A percentile compares a stretch with the other conserved stretches of the same genome.
phyloP scores from a whole-genome alignment of 92 coral and sea anemone species.

The Phenganax subtilis region DNA sequence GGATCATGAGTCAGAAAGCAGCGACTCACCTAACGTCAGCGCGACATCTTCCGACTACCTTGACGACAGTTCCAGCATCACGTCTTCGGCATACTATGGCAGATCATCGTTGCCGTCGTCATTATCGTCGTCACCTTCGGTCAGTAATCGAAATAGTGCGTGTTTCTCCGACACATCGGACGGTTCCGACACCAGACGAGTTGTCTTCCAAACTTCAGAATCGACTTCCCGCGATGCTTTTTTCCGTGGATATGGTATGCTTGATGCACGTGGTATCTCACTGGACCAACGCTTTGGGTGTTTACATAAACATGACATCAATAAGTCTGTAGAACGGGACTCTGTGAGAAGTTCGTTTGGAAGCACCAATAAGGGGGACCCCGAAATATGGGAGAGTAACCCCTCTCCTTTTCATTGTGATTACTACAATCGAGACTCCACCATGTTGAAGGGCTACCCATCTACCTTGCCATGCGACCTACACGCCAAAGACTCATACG shows the following conservation, averaged over 20 bases:
- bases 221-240: not conserved
- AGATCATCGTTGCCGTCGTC: conserved; percentile 35
- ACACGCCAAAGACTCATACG: not conserved
- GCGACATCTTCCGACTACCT: conserved; percentile 36
- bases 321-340: not conserved
- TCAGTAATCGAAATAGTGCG: conserved; percentile 37
- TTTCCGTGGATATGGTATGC: not conserved
- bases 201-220: conserved; percentile 25
- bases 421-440: too few species aligned
- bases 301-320: not conserved
- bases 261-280: conserved; percentile 3
- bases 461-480: too few species aligned
- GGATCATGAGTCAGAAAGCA: conserved; percentile 29
- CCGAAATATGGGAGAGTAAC: not conserved
- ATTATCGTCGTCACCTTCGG: conserved; percentile 35
- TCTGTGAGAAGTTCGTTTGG: not conserved
- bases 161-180: conserved; percentile 39
- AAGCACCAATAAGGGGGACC: not conserved
- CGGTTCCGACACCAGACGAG: conserved; percentile 16
- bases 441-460: too few species aligned
- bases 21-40: conserved; percentile 36
- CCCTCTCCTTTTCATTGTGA: not conserved
- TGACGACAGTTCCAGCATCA: conserved; percentile 36
- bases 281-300: conserved; percentile 22
- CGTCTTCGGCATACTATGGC: conserved; percentile 25